Evolutionary conservation across 1,140 invertebrate genomes (phyloP), one percentile per base, ranked within the genome.

Genomic region (Ephestia elutella): DNA sequence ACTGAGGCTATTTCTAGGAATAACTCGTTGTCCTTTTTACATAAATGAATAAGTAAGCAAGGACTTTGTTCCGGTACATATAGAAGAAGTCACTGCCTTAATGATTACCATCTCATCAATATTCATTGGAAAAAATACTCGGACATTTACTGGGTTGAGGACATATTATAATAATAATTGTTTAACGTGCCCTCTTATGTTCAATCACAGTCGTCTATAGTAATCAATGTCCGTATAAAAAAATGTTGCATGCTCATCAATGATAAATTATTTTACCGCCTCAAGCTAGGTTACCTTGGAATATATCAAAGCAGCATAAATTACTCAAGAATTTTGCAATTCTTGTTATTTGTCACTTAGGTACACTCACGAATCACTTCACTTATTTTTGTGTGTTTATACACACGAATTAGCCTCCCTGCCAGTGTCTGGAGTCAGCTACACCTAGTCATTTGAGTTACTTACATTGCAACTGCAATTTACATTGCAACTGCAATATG

Each of bases 1-100:
- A 60, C 25, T 58, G 25, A 60, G 20, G 48, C 19, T 15, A 56
- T 56, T 61, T 61, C 32, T 44, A 44, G 38, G n/a, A 21, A 38
- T 21, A 13, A 54, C 53, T 60, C 17, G 57, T 53, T 50, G 62
- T 65, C 64, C 64, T 63, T 64, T 70, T 38, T 49, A 59, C 56
- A 58, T 60, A 68, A 57, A 60, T 64, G 53, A 63, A 57, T 57
- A 62, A 32, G 30, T 51, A 63, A 61, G 32, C 61, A 59, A 66
- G 59, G 59, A 64, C 57, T 53, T 53, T 35, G 32, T 53, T 57
- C 54, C 17, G 54, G 49, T 51, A 54, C 48, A 49, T 19, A 48
- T 49, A 13, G 48, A 57, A 57, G 17, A 44, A 57, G 56, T 20
- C 49, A 15, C 38, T 44, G 38, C 38, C 5, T 44, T 44, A 44